Conservation (phyloP, 2,113 vertebrate species). For the Brachyistius frenatus region DNA sequence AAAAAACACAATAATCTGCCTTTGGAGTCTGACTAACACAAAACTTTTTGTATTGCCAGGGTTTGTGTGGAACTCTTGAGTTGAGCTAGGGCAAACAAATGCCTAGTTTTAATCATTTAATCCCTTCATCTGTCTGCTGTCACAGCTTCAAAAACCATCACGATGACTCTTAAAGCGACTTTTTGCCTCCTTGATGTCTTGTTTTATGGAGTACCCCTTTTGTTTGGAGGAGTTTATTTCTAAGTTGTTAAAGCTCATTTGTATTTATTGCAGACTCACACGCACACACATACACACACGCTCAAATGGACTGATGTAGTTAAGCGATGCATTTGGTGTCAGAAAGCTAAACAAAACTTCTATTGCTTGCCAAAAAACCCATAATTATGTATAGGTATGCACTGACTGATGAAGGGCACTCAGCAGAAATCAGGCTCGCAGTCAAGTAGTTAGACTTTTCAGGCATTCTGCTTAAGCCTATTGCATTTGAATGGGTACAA, state of each 20-base stretch:
- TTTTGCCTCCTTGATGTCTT: neutral
- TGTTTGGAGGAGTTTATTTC: constrained; percentile 2
- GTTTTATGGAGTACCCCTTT: neutral
- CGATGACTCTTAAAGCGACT: neutral
- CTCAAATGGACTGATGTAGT: neutral
- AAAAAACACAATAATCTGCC: constrained; percentile 6
- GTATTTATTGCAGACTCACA: neutral
- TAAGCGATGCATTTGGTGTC: constrained; percentile 4
- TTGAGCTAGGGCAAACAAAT: constrained; percentile 27
- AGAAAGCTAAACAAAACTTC: constrained; percentile 4
- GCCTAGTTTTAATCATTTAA: constrained; percentile 43
- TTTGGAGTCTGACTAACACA: constrained; percentile 14
- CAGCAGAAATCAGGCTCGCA: neutral
- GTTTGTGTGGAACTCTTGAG: constrained; percentile 19
- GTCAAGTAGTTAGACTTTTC: neutral
- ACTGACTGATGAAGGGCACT: neutral
- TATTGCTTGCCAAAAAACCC: neutral
- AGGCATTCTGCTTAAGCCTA: neutral
- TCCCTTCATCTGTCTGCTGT: constrained; percentile 29
- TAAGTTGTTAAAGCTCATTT: neutral
- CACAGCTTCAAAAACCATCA: constrained; percentile 16
- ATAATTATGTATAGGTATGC: neutral
- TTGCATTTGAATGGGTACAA: neutral
- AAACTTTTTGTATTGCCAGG: constrained; percentile 20
- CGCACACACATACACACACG: neutral